These are phyloP conservation scores for Stenolophus ochropezus DNA, from an alignment of 2,888 invertebrate genomes.

Conservation along the genomic window DNA sequence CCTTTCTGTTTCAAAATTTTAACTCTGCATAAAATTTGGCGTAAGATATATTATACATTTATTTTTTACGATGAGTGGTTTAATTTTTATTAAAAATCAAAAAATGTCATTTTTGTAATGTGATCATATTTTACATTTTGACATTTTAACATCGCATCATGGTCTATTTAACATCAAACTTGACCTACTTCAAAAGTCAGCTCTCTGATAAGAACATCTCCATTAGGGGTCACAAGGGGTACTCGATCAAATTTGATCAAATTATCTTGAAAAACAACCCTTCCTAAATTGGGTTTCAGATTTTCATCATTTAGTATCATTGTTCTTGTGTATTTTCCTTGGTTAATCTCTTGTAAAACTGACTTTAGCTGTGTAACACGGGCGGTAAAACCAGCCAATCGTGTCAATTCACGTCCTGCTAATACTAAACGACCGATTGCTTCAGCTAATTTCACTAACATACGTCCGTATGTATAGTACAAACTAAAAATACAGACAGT, in stretches of 20 bases:
- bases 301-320: slow-evolving; percentile 76
- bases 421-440: slow-evolving; percentile 96
- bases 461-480: slow-evolving; percentile 97
- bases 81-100: no score
- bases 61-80: no score
- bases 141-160: no score
- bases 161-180: no score
- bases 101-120: no score
- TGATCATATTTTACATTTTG: no score
- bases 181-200: slow-evolving; percentile 89
- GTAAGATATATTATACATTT: no score
- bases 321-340: slow-evolving; percentile 82
- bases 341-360: slow-evolving; percentile 89
- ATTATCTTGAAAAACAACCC: slow-evolving; percentile 89
- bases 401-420: slow-evolving; percentile 95
- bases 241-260: slow-evolving; percentile 94
- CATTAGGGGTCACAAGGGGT: slow-evolving; percentile 97
- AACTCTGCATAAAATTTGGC: no score
- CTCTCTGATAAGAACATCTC: slow-evolving; percentile 93
- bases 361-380: slow-evolving; percentile 91
- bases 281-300: slow-evolving; percentile 83
- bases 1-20: no score
- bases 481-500: slow-evolving; percentile 61
- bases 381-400: slow-evolving; percentile 95
- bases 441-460: slow-evolving; percentile 97